Conservation (phyloP, 2,113 vertebrate species). For the Heteronetta atricapilla region DNA sequence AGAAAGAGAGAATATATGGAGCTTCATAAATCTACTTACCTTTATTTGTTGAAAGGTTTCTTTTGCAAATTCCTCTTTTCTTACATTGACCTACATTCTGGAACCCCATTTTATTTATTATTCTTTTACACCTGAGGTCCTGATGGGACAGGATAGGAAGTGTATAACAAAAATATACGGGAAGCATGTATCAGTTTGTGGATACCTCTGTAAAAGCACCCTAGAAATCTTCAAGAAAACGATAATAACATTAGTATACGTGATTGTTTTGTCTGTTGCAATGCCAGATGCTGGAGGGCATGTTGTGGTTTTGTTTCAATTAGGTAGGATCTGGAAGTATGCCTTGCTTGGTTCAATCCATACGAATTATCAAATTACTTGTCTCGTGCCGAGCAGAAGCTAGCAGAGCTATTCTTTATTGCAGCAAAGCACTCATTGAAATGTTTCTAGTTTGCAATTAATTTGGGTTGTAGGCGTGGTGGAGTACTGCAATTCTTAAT, state of each 20-base stretch:
- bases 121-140: background rate
- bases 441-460: background rate
- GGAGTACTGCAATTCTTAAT: background rate
- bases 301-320: constrained; percentile 7
- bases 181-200: background rate
- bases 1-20: background rate
- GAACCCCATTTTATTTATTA: background rate
- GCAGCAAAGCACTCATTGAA: background rate
- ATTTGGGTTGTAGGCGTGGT: background rate
- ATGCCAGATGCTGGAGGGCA: background rate
- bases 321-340: background rate
- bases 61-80: background rate
- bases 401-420: background rate
- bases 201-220: background rate
- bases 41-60: background rate
- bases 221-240: background rate
- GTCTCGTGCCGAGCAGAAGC: background rate
- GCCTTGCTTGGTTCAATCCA: background rate
- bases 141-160: background rate
- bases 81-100: background rate
- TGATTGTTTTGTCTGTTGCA: background rate
- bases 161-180: background rate
- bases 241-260: background rate
- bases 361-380: constrained; percentile 19
- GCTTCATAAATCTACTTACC: background rate